Percentiles rank a stretch among this genome's conserved stretches.
phyloP scores from a whole-genome alignment of 2,113 vertebrate genomes.

The Paramisgurnus dabryanus region DNA sequence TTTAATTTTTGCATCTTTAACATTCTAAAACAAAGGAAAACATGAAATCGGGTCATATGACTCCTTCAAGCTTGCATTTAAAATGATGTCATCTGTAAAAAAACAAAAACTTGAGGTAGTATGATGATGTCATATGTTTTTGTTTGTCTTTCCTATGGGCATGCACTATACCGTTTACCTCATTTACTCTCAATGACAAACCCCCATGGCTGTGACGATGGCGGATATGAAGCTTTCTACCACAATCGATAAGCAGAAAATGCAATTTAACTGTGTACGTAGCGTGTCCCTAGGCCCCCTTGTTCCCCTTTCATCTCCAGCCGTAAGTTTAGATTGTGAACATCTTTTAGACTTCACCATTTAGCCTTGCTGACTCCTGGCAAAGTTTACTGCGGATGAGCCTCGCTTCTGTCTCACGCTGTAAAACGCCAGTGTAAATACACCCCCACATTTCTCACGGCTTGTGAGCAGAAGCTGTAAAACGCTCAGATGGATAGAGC shows the following conservation, averaged over 20 bases:
- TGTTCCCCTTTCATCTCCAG: conserved; percentile 31
- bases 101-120: too few species aligned
- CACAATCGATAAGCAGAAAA: not conserved
- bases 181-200: not conserved
- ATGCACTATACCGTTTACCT: not conserved
- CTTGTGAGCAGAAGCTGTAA: conserved; percentile 67
- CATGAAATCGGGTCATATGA: too few species aligned
- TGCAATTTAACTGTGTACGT: not conserved
- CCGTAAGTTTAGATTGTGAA: conserved; percentile 11
- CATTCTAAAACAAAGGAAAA: too few species aligned
- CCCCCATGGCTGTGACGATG: not conserved
- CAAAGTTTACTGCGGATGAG: conserved; percentile 55
- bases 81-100: too few species aligned
- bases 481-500: conserved; percentile 75
- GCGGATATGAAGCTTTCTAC: not conserved
- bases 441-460: conserved; percentile 72
- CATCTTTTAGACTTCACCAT: conserved; percentile 34
- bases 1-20: too few species aligned
- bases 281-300: conserved; percentile 5
- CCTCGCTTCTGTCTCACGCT: conserved; percentile 64
- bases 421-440: conserved; percentile 67
- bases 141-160: too few species aligned
- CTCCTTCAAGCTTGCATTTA: too few species aligned
- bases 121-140: too few species aligned
- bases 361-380: conserved; percentile 56